Conservation (phyloP, 2,113 vertebrate genomes). For the Meles meles region DNA sequence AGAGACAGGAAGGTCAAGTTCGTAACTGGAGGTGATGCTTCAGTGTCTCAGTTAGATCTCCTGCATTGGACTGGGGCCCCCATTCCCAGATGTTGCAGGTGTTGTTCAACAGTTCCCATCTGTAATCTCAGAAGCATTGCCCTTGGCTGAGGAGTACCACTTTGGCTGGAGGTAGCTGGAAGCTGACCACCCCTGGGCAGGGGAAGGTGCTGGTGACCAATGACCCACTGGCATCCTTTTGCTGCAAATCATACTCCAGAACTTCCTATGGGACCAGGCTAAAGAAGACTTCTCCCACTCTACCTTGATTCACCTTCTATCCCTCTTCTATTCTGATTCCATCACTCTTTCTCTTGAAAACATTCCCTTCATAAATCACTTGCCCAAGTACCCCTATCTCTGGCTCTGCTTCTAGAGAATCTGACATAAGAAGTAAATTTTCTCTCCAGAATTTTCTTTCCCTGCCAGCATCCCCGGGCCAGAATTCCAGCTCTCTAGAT, state of each 20-base stretch:
- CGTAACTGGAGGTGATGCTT: neutral
- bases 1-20: neutral
- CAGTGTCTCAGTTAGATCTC: neutral
- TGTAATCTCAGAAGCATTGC: neutral
- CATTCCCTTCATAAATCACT: neutral
- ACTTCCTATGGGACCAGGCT: neutral
- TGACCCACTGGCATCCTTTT: fast-evolving
- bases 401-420: neutral
- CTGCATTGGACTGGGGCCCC: neutral
- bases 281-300: fast-evolving
- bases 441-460: constrained; percentile 7
- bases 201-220: neutral
- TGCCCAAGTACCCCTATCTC: neutral
- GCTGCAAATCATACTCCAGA: neutral
- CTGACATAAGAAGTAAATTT: neutral
- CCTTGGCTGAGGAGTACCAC: neutral
- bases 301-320: neutral
- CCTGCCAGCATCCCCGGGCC: neutral
- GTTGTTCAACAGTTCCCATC: neutral
- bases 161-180: neutral
- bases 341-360: neutral
- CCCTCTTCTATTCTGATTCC: neutral
- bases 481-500: neutral
- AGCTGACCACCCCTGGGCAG: neutral
- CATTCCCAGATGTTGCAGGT: neutral